phyloP scores from a whole-genome alignment of 2,113 vertebrate species.

The Dasypus novemcinctus region DNA sequence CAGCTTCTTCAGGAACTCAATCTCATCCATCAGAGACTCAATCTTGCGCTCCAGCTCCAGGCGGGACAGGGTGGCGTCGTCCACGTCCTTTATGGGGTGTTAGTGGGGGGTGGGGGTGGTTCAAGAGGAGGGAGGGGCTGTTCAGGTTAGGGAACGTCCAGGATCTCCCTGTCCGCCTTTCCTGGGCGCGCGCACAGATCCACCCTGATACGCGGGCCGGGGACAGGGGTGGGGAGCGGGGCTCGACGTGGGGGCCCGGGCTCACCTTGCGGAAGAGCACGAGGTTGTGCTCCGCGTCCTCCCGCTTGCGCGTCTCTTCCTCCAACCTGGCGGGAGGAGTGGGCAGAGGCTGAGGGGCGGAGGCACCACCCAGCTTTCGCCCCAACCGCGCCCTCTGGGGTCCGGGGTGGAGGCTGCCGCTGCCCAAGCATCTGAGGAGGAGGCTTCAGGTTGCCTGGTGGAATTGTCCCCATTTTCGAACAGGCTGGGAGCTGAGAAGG shows the following conservation, averaged over 20 bases:
- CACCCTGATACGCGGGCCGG: neutral
- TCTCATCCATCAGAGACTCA: constrained; percentile 96
- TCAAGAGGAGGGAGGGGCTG: neutral
- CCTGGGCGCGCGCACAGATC: neutral
- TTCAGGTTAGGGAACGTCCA: neutral
- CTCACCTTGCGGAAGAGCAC: constrained; percentile 95
- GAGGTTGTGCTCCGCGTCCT: constrained; percentile 92
- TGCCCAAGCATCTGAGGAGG: neutral
- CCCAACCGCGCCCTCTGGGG: neutral
- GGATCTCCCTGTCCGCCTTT: neutral
- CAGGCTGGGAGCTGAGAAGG: neutral
- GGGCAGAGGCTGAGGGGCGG: neutral
- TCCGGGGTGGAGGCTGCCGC: neutral
- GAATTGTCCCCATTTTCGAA: neutral
- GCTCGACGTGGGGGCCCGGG: neutral
- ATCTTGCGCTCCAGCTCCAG: constrained; percentile 97
- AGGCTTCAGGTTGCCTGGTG: neutral
- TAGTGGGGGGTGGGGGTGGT: neutral
- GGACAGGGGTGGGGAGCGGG: neutral
- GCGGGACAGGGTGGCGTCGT: constrained; percentile 93
- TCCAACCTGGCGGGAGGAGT: constrained; percentile 85
- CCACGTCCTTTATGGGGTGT: constrained; percentile 87
- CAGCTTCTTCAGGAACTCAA: constrained; percentile 96
- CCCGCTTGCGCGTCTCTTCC: constrained; percentile 92
- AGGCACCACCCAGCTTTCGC: neutral